phyloP scores from a whole-genome alignment of 2,113 vertebrate genomes.

The Hydropotes inermis region DNA sequence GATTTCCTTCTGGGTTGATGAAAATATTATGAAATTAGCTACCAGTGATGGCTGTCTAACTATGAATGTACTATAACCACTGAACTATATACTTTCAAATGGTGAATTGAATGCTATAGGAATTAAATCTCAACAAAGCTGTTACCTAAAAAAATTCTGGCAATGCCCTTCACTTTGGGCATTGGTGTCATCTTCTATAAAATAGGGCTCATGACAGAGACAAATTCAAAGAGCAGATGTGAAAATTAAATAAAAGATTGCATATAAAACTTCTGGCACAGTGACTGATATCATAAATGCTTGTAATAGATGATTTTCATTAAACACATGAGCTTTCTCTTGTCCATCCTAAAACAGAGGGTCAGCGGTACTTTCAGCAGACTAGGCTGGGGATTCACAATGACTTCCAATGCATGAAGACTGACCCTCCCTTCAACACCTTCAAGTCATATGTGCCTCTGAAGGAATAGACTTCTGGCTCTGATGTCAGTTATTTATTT shows the following conservation, averaged over 20 bases:
- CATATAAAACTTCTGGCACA: background rate
- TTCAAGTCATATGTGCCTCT: background rate
- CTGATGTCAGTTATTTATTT: constrained; percentile 70
- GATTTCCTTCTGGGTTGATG: background rate
- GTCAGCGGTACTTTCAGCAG: background rate
- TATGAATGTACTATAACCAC: background rate
- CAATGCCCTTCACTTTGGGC: background rate
- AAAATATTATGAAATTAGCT: background rate
- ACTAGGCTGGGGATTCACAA: background rate
- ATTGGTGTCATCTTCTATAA: background rate
- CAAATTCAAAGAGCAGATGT: background rate
- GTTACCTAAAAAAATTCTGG: background rate
- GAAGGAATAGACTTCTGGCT: constrained; percentile 17
- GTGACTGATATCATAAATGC: background rate
- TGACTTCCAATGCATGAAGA: background rate
- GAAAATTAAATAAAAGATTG: background rate
- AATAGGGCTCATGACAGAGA: background rate
- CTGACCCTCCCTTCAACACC: background rate
- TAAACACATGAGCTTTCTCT: background rate
- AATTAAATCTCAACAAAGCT: background rate
- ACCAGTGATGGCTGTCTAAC: background rate
- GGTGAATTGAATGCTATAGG: background rate
- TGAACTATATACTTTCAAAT: background rate
- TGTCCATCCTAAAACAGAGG: background rate
- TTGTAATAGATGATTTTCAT: background rate